Evolutionary conservation across 2,113 vertebrate genomes (phyloP).

Genomic region (Corvus moneduloides): DNA sequence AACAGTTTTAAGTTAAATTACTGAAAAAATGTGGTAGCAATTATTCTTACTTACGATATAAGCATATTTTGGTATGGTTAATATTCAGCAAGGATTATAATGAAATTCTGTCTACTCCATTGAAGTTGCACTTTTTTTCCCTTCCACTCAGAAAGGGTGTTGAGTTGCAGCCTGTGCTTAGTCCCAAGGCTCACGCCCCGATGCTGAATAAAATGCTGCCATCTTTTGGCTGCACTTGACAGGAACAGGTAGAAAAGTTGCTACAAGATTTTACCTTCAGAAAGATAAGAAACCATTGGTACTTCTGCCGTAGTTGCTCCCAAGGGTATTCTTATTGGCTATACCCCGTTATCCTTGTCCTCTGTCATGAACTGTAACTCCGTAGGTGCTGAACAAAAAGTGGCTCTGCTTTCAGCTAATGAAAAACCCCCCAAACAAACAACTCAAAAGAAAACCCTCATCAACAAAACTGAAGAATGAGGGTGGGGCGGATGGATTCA

Average conservation of each 20-base stretch:
- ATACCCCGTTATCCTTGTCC: rapidly evolving
- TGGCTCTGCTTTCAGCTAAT: background rate
- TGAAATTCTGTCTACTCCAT: background rate
- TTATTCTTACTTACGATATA: background rate
- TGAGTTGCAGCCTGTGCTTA: background rate
- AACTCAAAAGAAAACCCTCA: background rate
- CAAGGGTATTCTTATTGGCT: background rate
- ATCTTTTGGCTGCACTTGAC: constrained; percentile 31
- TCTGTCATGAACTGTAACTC: background rate
- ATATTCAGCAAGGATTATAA: background rate
- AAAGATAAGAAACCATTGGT: background rate
- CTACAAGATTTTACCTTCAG: background rate
- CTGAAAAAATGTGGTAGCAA: background rate
- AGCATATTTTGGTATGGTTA: background rate
- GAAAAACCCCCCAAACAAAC: rapidly evolving
- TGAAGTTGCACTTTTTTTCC: background rate
- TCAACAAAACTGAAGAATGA: background rate
- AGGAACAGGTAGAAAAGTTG: background rate
- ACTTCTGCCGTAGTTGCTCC: background rate
- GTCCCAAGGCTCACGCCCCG: background rate
- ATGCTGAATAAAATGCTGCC: constrained; percentile 55
- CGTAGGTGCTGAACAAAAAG: background rate
- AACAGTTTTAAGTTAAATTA: background rate
- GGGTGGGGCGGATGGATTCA: rapidly evolving
- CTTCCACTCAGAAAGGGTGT: background rate